phyloP scores from a whole-genome alignment of 2,888 invertebrate genomes.

The Pegoplata infirma region DNA sequence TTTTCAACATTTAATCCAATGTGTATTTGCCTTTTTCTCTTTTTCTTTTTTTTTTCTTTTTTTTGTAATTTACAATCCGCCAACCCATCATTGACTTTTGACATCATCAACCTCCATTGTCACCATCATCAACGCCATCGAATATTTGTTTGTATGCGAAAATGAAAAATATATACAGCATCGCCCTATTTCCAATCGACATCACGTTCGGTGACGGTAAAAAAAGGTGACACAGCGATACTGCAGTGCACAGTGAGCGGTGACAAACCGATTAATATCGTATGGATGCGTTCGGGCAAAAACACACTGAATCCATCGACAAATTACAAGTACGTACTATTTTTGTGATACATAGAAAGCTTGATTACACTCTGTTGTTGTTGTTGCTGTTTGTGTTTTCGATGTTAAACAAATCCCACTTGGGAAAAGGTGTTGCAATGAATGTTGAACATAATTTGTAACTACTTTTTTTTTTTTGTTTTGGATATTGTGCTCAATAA shows the following conservation, averaged over 20 bases:
- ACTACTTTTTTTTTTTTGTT: slow-evolving; percentile 2
- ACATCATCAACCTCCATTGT: slow-evolving; percentile 37
- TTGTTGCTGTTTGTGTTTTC: slow-evolving; percentile 39
- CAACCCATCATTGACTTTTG: slow-evolving; percentile 31
- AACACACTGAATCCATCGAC: slow-evolving; percentile 84
- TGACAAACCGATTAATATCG: slow-evolving; percentile 87
- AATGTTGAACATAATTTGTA: slow-evolving; percentile 8
- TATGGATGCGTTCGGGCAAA: slow-evolving; percentile 86
- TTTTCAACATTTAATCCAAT: background rate
- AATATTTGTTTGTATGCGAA: slow-evolving; percentile 25
- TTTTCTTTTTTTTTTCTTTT: background rate
- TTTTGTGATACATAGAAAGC: too few species aligned
- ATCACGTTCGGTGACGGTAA: slow-evolving; percentile 84
- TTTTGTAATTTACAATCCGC: background rate
- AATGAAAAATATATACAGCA: slow-evolving; percentile 77
- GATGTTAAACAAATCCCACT: slow-evolving; percentile 47
- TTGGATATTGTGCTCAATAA: too few species aligned
- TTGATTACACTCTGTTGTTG: slow-evolving; percentile 34
- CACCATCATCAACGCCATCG: slow-evolving; percentile 10
- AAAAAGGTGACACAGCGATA: slow-evolving; percentile 85
- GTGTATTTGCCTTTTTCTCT: background rate
- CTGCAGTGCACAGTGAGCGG: slow-evolving; percentile 88
- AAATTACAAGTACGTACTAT: slow-evolving; percentile 82
- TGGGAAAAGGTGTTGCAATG: slow-evolving; percentile 21
- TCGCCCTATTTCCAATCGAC: slow-evolving; percentile 86